Base-by-base conservation (phyloP, 1,140 invertebrate species). In the Phocides pigmalion region DNA sequence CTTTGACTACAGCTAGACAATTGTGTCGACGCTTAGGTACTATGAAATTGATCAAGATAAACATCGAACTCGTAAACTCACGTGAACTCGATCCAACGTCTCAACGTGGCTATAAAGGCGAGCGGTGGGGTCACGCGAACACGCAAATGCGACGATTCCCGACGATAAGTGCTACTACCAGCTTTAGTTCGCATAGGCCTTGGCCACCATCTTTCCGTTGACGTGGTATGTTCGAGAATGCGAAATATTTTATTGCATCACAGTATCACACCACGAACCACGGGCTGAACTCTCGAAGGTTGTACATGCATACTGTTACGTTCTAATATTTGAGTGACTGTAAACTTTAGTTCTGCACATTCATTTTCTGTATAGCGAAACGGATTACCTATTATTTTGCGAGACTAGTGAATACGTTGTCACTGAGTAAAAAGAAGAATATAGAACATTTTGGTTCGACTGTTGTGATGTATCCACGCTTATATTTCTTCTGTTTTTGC, bases 51-150 rank as follows among this genome's bases (percentile, higher is more conserved):
- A 72, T 69, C 62, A 63, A 62, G 74, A 74, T 71, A 72, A 70
- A 72, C 62, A 71, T 70, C 73, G 64, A 65, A 53, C 64, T 72
- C 66, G 69, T 77, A 74, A 74, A 74, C 65, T 70, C 56, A 70
- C 63, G 70, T 56, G 67, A 49, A 74, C 68, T 78, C 75, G 69
- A 74, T 68, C 58, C 50, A 63, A 46, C 54, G 68, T 42, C 68
- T 77, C 65, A 66, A 62, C 61, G 68, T 64, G 44, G 58, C 66
- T 66, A 64, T 69, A 74, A 71, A 61, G 44, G 56, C 59, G 63
- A 68, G 70, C 53, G 64, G 63, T 28, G 53, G 64, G 56, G 54
- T 66, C 72, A 77, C 74, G 74, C 74, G 64, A 77, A 28, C 53
- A 56, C 53, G 53, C 53, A 56, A 56, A 44, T 16, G 53, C 22